Evolutionary conservation across 1,140 invertebrate genomes (phyloP).

Genomic region (Adelges cooleyi): DNA sequence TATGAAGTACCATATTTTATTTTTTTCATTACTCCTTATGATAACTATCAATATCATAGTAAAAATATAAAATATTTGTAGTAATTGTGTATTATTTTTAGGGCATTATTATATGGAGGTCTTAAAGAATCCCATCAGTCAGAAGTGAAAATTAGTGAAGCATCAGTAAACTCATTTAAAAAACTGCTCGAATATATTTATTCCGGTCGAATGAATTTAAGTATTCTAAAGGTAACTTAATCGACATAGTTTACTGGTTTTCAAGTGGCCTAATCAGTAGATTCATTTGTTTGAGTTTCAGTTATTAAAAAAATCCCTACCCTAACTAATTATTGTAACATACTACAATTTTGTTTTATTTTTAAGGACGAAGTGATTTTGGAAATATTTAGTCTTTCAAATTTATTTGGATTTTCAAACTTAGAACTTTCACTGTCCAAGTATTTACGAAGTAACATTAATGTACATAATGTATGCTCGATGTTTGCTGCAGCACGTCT

Average conservation of each 20-base stretch:
- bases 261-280: too few relatives aligned
- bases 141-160: slow-evolving; percentile 74
- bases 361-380: slow-evolving; percentile 67
- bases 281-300: too few relatives aligned
- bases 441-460: slow-evolving; percentile 77
- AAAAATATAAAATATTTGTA: too few relatives aligned
- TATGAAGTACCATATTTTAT: neutral
- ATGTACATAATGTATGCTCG: slow-evolving; percentile 78
- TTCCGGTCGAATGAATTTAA: slow-evolving; percentile 75
- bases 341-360: slow-evolving; percentile 12
- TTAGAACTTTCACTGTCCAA: slow-evolving; percentile 84
- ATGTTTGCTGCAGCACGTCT: slow-evolving; percentile 82
- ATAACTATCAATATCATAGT: too few relatives aligned
- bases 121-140: slow-evolving; percentile 72
- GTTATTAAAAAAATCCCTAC: too few relatives aligned
- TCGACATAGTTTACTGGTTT: neutral
- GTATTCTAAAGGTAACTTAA: slow-evolving; percentile 54
- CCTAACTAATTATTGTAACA: too few relatives aligned
- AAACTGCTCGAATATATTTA: slow-evolving; percentile 90
- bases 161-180: slow-evolving; percentile 81
- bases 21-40: too few relatives aligned
- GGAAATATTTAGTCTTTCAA: slow-evolving; percentile 77
- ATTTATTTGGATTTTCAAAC: slow-evolving; percentile 90
- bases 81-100: too few relatives aligned
- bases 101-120: slow-evolving; percentile 78